Base-by-base conservation (phyloP, 2,797 vertebrate genomes). In the Argyrosomus regius region DNA sequence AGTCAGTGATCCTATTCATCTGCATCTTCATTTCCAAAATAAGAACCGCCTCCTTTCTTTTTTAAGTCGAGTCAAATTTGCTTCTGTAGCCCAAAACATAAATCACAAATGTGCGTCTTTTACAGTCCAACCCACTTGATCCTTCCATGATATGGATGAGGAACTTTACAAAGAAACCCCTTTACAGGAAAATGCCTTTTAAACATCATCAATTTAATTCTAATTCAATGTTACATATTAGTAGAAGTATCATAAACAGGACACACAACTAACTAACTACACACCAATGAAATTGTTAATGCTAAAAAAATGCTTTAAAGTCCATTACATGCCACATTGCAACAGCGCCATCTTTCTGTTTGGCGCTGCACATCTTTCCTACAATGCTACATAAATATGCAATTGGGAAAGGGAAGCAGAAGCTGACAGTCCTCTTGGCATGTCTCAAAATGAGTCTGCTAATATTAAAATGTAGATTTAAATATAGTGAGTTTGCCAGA, bases 1-100 rank as follows among this genome's bases (percentile, higher is more conserved):
- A 46, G 46, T 26, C 72, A 79, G 20, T 43, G n/a, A 67, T 56
- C 10, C 39, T 63, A 28, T 63, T 62, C 24, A 41, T 74, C 50
- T 43, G 8, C 14, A 52, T 45, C 64, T 71, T 70, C 28, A 77
- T 65, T 64, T 12, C 18, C 28, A 64, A 39, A 59, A 62, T 24
- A 20, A 65, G 39, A 54, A 20, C 8, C 16, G 24, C 8, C 52
- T 74, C 6, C 9, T 18, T 0, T 66, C n/a, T 45, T 69, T 39
- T 39, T 57, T 45, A 45, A 52, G n/a, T 46, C 11, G 46, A 65
- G 3, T 24, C 18, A 45, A 31, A 50, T 68, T 62, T 20, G 39
- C 26, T 50, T 39, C 39, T 3, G 10, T n/a, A n/a, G 12, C 49
- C 20, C 43, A 77, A 56, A 70, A n/a, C 45, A 59, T 9, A 14